Evolutionary conservation across 2,888 invertebrate species (phyloP).

Genomic region (Apamea epomidion): DNA sequence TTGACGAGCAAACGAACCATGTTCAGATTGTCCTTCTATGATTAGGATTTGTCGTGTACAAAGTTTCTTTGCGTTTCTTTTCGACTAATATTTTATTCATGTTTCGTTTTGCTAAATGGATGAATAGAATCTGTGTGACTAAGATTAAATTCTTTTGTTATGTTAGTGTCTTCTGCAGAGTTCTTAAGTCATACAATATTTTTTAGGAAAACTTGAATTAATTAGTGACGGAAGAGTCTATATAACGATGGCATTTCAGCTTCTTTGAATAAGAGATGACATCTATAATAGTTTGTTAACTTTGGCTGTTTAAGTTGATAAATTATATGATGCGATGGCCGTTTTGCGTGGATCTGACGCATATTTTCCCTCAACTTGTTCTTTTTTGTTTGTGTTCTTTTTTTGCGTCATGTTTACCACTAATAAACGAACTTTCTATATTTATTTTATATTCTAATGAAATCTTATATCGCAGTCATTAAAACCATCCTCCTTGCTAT

Average conservation of each 20-base stretch:
- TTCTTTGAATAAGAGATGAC: not conserved
- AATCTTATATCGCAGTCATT: not conserved
- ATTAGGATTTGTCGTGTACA: slow-evolving; percentile 40
- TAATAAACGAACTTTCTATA: not conserved
- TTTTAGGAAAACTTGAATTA: not conserved
- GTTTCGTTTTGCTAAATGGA: slow-evolving; percentile 12
- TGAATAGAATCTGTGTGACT: slow-evolving; percentile 9
- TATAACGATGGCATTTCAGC: not conserved
- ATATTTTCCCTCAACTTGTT: not conserved
- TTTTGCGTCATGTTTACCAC: not conserved
- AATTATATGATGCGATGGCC: no score
- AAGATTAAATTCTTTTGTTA: slow-evolving; percentile 3
- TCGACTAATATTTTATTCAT: slow-evolving; percentile 42
- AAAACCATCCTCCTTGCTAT: not conserved
- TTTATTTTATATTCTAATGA: not conserved
- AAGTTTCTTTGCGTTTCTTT: slow-evolving; percentile 27
- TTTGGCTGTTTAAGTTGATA: not conserved
- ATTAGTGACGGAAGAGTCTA: not conserved
- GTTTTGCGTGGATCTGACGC: not conserved
- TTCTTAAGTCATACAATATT: not conserved
- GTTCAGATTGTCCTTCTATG: slow-evolving; percentile 48
- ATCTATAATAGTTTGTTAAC: not conserved
- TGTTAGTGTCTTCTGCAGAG: not conserved
- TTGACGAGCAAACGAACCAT: slow-evolving; percentile 59
- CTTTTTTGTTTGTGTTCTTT: not conserved